These are phyloP conservation scores for Helarctos malayanus DNA, from an alignment of 2,797 vertebrate genomes.

Conservation along the genomic window DNA sequence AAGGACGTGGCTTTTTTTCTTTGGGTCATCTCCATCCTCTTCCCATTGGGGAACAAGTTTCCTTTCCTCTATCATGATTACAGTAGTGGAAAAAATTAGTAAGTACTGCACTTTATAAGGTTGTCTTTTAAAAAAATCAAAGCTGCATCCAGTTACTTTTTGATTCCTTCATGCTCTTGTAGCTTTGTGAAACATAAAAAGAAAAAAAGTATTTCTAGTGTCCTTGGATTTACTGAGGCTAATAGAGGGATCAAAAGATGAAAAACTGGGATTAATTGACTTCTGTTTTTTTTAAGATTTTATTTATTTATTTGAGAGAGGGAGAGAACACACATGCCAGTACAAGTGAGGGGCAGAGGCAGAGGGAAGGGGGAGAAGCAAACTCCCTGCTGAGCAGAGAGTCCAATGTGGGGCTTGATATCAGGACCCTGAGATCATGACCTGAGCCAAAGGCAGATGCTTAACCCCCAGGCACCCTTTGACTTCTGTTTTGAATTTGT, in stretches of 20 bases:
- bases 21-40: neutral
- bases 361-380: no score
- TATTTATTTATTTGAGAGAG: no score
- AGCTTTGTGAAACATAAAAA: constrained; percentile 35
- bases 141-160: neutral
- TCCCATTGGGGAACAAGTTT: neutral
- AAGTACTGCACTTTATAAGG: neutral
- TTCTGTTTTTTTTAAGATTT: neutral
- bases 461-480: no score
- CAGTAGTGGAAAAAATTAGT: constrained; percentile 11
- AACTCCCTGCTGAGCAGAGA: no score
- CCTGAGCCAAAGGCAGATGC: no score
- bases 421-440: no score
- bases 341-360: no score
- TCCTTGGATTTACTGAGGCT: neutral
- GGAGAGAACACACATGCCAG: no score
- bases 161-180: constrained; percentile 1
- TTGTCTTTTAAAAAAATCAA: constrained; percentile 26
- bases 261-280: neutral
- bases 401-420: no score
- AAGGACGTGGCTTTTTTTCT: constrained; percentile 3
- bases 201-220: constrained; percentile 17
- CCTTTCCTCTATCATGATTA: neutral
- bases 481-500: neutral
- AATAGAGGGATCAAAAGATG: neutral